These are phyloP conservation scores for Watsonalla cultraria DNA, from an alignment of 2,888 invertebrate species.

Conservation along the genomic window DNA sequence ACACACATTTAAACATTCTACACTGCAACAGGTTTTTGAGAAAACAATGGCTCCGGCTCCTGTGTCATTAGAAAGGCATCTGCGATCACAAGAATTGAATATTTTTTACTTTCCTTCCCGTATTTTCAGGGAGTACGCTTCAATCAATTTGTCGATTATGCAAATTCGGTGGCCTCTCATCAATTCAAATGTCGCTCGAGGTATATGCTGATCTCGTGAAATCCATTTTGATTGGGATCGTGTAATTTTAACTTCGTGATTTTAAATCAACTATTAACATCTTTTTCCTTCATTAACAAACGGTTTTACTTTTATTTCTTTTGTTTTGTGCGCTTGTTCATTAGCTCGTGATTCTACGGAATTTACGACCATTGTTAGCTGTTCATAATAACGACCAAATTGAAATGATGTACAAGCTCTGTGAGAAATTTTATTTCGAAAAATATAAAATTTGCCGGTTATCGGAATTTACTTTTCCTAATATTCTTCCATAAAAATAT, in stretches of 20 bases:
- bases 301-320: not conserved
- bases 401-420: not conserved
- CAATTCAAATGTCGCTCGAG: conserved; percentile 45
- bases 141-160: conserved; percentile 76
- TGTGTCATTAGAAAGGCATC: conserved; percentile 58
- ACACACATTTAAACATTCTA: conserved; percentile 9
- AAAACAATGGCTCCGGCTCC: conserved; percentile 31
- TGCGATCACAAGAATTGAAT: conserved; percentile 54
- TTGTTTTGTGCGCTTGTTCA: not conserved
- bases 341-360: not conserved
- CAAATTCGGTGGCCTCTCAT: conserved; percentile 51
- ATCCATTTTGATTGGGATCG: conserved; percentile 47
- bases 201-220: conserved; percentile 46
- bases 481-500: no score
- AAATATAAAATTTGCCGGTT: not conserved
- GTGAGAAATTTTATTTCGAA: not conserved
- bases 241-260: conserved; percentile 43
- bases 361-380: not conserved
- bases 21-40: conserved; percentile 40
- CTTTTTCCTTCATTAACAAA: conserved; percentile 18
- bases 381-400: not conserved
- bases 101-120: conserved; percentile 40
- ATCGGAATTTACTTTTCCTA: no score
- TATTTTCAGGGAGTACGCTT: conserved; percentile 59
- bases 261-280: conserved; percentile 27